Percentiles rank a stretch among this genome's conserved stretches.
Evolutionary conservation across 2,113 vertebrate genomes (phyloP).

Genomic region (Catharus minimus): DNA sequence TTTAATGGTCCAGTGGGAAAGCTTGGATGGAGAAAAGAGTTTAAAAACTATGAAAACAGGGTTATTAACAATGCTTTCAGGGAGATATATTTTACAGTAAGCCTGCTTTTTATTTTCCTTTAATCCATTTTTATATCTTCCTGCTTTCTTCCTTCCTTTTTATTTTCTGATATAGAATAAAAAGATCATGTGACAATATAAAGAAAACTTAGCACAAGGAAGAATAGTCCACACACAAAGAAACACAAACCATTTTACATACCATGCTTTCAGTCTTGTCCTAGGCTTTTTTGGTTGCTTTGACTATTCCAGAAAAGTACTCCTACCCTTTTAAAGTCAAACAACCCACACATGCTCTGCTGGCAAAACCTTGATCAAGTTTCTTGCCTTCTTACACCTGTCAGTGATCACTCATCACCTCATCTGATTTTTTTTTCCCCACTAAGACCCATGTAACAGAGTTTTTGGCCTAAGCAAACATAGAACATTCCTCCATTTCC

Average conservation of each 20-base stretch:
- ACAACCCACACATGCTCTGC: background rate
- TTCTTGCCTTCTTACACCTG: background rate
- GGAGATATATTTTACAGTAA: slow-evolving; percentile 36
- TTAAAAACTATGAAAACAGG: slow-evolving; percentile 23
- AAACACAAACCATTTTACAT: background rate
- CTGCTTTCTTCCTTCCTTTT: background rate
- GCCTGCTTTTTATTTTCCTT: slow-evolving; percentile 28
- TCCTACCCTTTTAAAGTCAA: background rate
- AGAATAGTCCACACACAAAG: background rate
- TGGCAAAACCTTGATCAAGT: background rate
- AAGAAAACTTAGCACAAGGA: background rate
- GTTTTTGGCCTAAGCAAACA: background rate
- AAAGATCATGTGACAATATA: background rate
- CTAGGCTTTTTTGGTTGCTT: background rate
- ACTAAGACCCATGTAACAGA: background rate
- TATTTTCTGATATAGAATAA: background rate
- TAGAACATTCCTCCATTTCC: background rate
- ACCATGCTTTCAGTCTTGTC: background rate
- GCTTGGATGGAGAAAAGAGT: background rate
- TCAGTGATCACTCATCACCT: background rate
- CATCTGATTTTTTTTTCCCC: background rate
- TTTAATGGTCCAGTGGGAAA: slow-evolving; percentile 20
- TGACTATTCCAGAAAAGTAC: background rate
- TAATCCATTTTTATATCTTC: background rate
- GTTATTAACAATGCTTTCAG: slow-evolving; percentile 15